Percentiles rank a stretch among this genome's conserved stretches.
Conservation (phyloP, 2,797 vertebrate species). For the Morelia viridis region DNA sequence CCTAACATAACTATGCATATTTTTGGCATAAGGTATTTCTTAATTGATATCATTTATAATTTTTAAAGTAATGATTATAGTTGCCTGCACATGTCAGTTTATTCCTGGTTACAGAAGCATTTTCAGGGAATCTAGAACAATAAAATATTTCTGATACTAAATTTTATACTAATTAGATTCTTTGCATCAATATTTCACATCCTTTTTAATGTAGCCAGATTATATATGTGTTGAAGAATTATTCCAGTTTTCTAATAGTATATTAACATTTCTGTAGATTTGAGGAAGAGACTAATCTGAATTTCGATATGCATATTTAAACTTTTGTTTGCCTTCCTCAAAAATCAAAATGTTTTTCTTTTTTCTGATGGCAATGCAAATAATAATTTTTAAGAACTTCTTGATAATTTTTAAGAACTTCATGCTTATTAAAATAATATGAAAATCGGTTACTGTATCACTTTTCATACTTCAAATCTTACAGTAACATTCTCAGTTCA, state of each 20-base stretch:
- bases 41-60: background rate
- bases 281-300: background rate
- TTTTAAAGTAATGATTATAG: background rate
- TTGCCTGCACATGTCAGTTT: background rate
- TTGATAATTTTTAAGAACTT: background rate
- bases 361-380: background rate
- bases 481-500: background rate
- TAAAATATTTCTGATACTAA: background rate
- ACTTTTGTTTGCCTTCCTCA: background rate
- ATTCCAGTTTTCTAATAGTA: background rate
- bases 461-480: background rate
- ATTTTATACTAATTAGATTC: too few relatives aligned
- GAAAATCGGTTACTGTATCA: background rate
- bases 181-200: too few relatives aligned
- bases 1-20: background rate
- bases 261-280: background rate
- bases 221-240: background rate
- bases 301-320: background rate
- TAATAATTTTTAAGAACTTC: background rate
- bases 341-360: background rate
- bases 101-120: background rate
- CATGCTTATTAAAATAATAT: background rate
- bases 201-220: background rate
- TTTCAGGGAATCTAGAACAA: background rate
- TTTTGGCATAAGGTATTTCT: background rate